These are phyloP conservation scores for Tonatia bakeri DNA, from an alignment of 2,113 vertebrate species.

Conservation along the genomic window DNA sequence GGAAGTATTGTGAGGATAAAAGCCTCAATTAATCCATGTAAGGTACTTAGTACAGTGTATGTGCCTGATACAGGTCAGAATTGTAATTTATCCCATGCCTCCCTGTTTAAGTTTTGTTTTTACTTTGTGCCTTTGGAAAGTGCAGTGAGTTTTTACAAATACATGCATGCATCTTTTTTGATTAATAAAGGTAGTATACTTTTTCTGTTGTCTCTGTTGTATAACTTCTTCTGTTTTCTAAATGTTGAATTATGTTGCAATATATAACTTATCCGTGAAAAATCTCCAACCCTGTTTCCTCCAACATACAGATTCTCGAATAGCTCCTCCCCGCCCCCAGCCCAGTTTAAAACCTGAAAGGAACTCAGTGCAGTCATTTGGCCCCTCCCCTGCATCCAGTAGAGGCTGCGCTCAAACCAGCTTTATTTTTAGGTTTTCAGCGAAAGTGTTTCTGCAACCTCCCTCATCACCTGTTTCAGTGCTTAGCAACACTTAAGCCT, in stretches of 20 bases:
- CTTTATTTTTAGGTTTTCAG: slow-evolving; percentile 22
- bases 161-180: not conserved
- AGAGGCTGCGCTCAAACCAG: not conserved
- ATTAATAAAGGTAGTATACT: not conserved
- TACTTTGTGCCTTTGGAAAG: not conserved
- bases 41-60: not conserved
- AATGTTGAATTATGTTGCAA: not conserved
- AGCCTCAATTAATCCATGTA: not conserved
- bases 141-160: not conserved
- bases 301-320: not conserved
- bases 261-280: not conserved
- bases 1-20: not conserved
- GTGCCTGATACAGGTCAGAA: not conserved
- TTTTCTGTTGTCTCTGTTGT: not conserved
- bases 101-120: slow-evolving; percentile 2
- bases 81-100: not conserved
- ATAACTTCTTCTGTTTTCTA: slow-evolving; percentile 12
- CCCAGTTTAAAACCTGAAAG: not conserved
- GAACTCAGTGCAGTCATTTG: not conserved
- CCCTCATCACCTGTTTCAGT: slow-evolving; percentile 25
- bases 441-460: slow-evolving; percentile 7
- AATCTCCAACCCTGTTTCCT: not conserved
- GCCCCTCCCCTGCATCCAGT: not conserved
- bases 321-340: not conserved
- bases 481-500: slow-evolving; percentile 39